Conservation (phyloP, 92 coral and sea anemone species). For the Micromussa lordhowensis region DNA sequence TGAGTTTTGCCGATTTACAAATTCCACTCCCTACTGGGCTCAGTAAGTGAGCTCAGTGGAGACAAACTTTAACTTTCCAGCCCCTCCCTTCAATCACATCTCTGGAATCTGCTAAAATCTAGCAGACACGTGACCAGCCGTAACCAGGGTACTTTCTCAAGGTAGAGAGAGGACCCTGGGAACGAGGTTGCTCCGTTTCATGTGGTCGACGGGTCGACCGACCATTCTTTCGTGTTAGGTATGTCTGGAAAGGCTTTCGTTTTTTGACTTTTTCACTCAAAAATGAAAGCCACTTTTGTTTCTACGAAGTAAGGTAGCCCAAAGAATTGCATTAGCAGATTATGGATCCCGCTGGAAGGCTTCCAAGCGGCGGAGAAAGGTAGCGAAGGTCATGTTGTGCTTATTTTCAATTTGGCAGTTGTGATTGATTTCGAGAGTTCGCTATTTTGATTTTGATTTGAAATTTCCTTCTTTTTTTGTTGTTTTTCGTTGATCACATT, state of each 20-base stretch:
- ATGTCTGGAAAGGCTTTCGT: not conserved
- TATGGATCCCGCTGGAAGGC: conserved; percentile 11
- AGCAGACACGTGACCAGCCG: too few species aligned
- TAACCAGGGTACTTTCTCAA: too few species aligned
- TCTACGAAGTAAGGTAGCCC: not conserved
- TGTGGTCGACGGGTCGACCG: not conserved
- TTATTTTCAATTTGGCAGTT: not conserved
- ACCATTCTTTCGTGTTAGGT: not conserved
- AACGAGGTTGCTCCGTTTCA: too few species aligned
- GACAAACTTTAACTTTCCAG: too few species aligned
- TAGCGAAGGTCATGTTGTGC: not conserved
- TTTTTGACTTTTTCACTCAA: conserved; percentile 2
- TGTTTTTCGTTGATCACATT: not conserved
- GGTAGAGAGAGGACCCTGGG: too few species aligned
- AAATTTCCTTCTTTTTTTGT: not conserved
- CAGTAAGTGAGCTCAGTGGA: too few species aligned
- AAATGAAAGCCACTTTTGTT: not conserved
- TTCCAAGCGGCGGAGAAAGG: conserved; percentile 14
- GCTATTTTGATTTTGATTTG: conserved; percentile 7
- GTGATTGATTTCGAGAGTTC: not conserved
- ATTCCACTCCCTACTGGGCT: too few species aligned
- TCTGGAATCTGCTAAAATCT: too few species aligned
- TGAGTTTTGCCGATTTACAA: too few species aligned
- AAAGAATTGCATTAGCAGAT: not conserved
- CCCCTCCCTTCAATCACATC: too few species aligned